phyloP scores from a whole-genome alignment of 92 coral and sea anemone genomes.

The Porites rus region DNA sequence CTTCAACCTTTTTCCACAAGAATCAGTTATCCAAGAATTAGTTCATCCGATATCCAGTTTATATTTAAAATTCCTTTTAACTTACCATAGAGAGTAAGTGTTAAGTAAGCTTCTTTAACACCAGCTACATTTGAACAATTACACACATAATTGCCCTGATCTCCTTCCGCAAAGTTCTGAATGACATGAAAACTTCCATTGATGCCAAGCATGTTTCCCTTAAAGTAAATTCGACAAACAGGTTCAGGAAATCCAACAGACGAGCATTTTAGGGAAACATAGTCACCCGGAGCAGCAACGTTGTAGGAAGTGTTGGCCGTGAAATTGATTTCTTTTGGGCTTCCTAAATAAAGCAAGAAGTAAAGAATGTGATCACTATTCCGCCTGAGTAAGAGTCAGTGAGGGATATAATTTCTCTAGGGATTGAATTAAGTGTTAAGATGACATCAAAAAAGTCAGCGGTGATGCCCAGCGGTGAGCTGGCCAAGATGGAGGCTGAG shows the following conservation, averaged over 20 bases:
- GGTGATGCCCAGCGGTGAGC: too few species aligned
- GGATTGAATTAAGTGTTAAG: too few species aligned
- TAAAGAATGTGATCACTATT: not conserved
- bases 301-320: slow-evolving; percentile 61
- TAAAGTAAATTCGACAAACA: slow-evolving; percentile 57
- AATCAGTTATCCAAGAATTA: too few species aligned
- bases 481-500: too few species aligned
- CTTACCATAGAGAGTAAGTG: slow-evolving; percentile 74
- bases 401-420: too few species aligned
- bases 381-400: too few species aligned
- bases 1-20: too few species aligned
- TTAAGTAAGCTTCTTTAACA: slow-evolving; percentile 24
- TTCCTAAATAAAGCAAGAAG: slow-evolving; percentile 39
- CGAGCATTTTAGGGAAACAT: slow-evolving; percentile 62
- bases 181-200: slow-evolving; percentile 44
- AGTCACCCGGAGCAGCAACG: slow-evolving; percentile 68
- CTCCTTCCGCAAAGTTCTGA: slow-evolving; percentile 57
- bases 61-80: not conserved
- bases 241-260: slow-evolving; percentile 71
- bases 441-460: too few species aligned
- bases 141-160: slow-evolving; percentile 73
- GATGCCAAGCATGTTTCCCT: slow-evolving; percentile 37
- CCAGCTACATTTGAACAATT: slow-evolving; percentile 68
- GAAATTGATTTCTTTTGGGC: slow-evolving; percentile 57
- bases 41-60: too few species aligned